phyloP scores from a whole-genome alignment of 2,797 vertebrate genomes.

The Lateolabrax maculatus region DNA sequence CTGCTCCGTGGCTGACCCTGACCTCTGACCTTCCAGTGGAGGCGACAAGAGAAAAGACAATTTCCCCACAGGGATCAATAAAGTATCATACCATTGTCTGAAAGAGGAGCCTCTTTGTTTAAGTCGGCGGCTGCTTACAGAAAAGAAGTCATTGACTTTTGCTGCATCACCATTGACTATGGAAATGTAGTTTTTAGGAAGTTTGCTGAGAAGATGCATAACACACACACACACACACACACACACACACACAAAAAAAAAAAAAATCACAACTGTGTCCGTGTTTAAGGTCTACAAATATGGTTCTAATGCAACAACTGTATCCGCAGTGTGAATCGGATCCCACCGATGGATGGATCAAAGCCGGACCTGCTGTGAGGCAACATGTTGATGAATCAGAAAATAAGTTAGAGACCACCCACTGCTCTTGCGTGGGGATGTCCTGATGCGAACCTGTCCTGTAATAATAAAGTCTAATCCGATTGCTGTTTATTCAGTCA shows the following conservation, averaged over 20 bases:
- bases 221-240: too few species aligned
- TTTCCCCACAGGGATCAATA: slow-evolving; percentile 46
- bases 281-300: neutral
- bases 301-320: neutral
- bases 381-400: slow-evolving; percentile 9
- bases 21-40: slow-evolving; percentile 36
- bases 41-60: slow-evolving; percentile 14
- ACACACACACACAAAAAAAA: too few species aligned
- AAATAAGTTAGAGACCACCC: neutral
- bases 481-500: neutral
- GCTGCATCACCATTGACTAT: neutral
- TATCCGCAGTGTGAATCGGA: neutral
- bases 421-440: neutral
- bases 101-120: slow-evolving; percentile 15
- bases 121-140: neutral
- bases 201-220: neutral
- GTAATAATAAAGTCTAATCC: neutral
- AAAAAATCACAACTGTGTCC: neutral
- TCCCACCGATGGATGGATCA: neutral
- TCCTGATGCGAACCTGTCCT: neutral
- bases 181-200: neutral
- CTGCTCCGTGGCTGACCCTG: slow-evolving; percentile 31
- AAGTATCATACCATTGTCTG: slow-evolving; percentile 23
- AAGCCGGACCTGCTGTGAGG: slow-evolving; percentile 11
- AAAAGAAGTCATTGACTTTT: neutral